Evolutionary conservation across 92 coral and sea anemone genomes (phyloP).

Genomic region (Blastomussa wellsi): DNA sequence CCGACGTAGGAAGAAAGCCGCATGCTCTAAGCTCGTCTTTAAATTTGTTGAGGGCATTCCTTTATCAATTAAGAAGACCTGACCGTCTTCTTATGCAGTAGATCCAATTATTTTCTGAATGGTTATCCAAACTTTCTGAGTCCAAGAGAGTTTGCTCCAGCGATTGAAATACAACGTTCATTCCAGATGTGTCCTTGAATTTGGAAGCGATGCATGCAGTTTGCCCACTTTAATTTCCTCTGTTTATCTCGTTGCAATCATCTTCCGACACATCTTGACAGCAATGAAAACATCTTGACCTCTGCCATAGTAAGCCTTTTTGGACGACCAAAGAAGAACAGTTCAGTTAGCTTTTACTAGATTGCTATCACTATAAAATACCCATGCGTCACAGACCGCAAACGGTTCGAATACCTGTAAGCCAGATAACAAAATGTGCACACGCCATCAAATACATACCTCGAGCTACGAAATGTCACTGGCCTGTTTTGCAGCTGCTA

Average conservation of each 20-base stretch:
- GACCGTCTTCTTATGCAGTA: background rate
- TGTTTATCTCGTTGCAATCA: background rate
- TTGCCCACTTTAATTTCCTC: background rate
- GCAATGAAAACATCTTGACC: constrained; percentile 25
- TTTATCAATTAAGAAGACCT: background rate
- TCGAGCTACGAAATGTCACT: background rate
- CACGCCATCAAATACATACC: background rate
- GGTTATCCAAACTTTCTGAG: background rate
- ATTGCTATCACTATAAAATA: constrained; percentile 32
- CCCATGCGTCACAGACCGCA: background rate
- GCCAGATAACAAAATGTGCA: background rate
- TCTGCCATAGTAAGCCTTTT: background rate
- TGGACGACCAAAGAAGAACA: background rate
- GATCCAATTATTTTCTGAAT: background rate
- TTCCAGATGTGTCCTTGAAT: background rate
- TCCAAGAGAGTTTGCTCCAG: background rate
- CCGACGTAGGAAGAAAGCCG: constrained; percentile 32
- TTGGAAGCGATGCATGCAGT: constrained; percentile 5
- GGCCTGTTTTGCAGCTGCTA: constrained; percentile 5
- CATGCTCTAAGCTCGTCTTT: constrained; percentile 39
- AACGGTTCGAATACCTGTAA: background rate
- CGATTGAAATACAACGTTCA: background rate
- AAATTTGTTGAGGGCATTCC: constrained; percentile 35
- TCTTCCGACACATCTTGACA: background rate
- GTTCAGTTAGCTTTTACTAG: constrained; percentile 2